These are phyloP conservation scores for Oryzias dopingdopingensis DNA, from an alignment of 2,797 vertebrate genomes.

Conservation along the genomic window DNA sequence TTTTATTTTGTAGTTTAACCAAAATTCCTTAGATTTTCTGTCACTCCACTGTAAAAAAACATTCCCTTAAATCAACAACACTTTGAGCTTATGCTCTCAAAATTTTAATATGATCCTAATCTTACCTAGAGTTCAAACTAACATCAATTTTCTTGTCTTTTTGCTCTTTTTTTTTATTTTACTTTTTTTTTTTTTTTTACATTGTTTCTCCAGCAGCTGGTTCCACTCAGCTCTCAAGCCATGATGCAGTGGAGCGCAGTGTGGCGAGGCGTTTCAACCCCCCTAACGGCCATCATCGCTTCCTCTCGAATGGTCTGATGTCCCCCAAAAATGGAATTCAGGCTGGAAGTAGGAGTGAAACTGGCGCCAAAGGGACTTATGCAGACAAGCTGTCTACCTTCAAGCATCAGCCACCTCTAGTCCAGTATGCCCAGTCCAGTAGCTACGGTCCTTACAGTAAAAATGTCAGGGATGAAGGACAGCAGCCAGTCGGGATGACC, in stretches of 20 bases:
- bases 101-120: too few species aligned
- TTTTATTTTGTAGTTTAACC: too few species aligned
- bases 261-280: constrained; percentile 4
- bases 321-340: constrained; percentile 18
- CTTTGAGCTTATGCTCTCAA: neutral
- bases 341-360: constrained; percentile 4
- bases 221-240: constrained; percentile 3
- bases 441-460: constrained; percentile 5
- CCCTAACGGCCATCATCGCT: neutral
- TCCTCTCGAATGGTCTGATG: constrained; percentile 1
- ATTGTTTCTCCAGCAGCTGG: constrained; percentile 22
- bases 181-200: neutral
- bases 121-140: neutral
- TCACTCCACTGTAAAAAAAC: neutral
- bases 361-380: neutral
- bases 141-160: neutral
- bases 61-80: neutral
- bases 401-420: constrained; percentile 16
- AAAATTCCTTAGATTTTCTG: neutral
- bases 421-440: neutral
- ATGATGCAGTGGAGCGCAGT: constrained; percentile 6
- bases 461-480: constrained; percentile 1
- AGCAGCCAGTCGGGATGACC: neutral
- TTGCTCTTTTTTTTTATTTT: neutral
- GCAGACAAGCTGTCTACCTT: neutral